Evolutionary conservation across 2,888 invertebrate species (phyloP), one percentile per base, ranked within the genome.

Genomic region (Aethes cnicana): DNA sequence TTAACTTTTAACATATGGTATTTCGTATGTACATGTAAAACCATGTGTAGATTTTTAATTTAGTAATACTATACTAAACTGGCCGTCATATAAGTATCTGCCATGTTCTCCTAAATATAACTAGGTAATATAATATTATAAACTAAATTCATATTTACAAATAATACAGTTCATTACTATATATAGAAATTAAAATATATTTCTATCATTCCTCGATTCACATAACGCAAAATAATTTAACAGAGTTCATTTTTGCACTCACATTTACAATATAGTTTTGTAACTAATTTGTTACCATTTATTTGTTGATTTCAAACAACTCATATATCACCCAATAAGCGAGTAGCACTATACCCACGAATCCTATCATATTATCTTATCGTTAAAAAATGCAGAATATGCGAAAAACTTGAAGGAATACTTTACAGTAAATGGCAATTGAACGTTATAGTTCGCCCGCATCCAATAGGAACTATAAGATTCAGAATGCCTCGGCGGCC

Each of bases 21-120:
- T 80, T 78, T 82, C 72, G 73, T 75, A 81, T 88, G 79, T 89
- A 89, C 89, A 89, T 89, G 88, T 89, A 88, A 88, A 88, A 88
- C 87, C 88, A 88, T 88, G 88, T 85, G 84, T 88, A 81, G 86
- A 83, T 84, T 78, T 79, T 81, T 69, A 52, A 87, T 89, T 90
- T 91, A 91, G 91, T 92, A 92, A 92, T 91, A 91, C 91, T 92
- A 92, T 89, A 82, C 91, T 91, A 92, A 92, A 93, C 93, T 93
- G 93, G 93, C 93, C 93, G 87, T 92, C 87, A 81, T 90, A 91
- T 91, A 92, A 92, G 91, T 91, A 91, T 91, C 90, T 88, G 92
- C 91, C 92, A 91, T 90, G 90, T 91, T 91, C 77, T 81, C 80
- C 84, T 89, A 87, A 83, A 84, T 85, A 90, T 88, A 90, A 90